A percentile compares a stretch with the other conserved stretches of the same genome.
phyloP scores from a whole-genome alignment of 2,888 invertebrate genomes.

The Mamestra brassicae region DNA sequence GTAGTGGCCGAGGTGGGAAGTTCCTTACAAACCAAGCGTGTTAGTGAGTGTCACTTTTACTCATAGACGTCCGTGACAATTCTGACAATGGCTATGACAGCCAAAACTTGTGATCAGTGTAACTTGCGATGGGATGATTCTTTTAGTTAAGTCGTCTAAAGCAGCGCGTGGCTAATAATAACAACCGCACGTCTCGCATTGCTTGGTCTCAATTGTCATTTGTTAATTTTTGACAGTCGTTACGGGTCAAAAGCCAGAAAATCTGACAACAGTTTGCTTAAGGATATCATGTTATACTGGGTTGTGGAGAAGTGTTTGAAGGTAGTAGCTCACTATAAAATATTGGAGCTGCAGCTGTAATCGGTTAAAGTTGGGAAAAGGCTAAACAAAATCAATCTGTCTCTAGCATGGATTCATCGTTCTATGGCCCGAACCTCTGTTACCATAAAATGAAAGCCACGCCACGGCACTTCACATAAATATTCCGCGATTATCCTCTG shows the following conservation, averaged over 20 bases:
- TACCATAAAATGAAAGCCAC: conserved; percentile 42
- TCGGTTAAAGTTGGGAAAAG: not conserved
- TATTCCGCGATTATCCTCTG: conserved; percentile 42
- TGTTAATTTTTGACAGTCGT: no score
- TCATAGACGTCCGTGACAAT: not conserved
- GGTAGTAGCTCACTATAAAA: not conserved
- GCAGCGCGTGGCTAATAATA: not conserved
- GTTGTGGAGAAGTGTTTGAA: no score
- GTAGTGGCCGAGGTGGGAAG: no score
- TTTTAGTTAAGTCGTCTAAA: not conserved
- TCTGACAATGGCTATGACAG: not conserved
- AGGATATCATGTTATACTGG: no score
- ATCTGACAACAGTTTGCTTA: no score
- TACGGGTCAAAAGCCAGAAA: no score
- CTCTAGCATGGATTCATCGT: not conserved
- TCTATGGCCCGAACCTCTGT: not conserved
- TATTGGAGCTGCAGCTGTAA: no score
- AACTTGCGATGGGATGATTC: not conserved
- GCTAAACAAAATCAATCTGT: not conserved
- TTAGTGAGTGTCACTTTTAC: not conserved
- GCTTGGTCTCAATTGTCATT: no score
- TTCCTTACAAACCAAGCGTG: not conserved
- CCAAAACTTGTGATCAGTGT: not conserved
- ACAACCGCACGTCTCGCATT: no score
- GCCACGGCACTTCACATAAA: conserved; percentile 42